Conservation (phyloP, 2,888 invertebrate species). For the Eupithecia insigniata region DNA sequence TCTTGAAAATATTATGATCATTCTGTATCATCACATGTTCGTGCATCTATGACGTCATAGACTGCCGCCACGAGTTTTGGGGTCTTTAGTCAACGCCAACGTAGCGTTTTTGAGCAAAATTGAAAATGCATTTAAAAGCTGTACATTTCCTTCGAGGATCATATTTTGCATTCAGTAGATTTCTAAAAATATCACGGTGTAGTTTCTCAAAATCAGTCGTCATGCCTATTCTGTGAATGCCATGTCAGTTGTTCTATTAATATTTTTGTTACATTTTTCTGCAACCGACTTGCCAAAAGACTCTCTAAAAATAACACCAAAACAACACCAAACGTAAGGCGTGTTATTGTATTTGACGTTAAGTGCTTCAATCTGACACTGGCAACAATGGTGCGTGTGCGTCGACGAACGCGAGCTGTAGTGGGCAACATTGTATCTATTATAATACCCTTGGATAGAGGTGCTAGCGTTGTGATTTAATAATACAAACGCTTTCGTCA, state of each 20-base stretch:
- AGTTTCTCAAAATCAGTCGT: too few relatives aligned
- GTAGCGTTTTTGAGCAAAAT: too few relatives aligned
- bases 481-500: neutral
- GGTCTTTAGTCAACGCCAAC: too few relatives aligned
- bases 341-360: constrained; percentile 59
- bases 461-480: neutral
- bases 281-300: constrained; percentile 2
- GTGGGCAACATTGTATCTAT: neutral
- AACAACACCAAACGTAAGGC: neutral
- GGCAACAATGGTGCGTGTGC: constrained; percentile 55
- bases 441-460: neutral
- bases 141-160: too few relatives aligned
- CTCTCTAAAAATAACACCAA: neutral
- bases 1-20: too few relatives aligned
- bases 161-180: too few relatives aligned
- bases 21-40: too few relatives aligned
- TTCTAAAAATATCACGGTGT: too few relatives aligned
- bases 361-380: constrained; percentile 72
- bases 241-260: neutral
- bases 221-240: neutral
- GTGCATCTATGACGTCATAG: too few relatives aligned
- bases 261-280: neutral
- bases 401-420: neutral
- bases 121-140: too few relatives aligned
- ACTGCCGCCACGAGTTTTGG: too few relatives aligned